Evolutionary conservation across 2,888 invertebrate genomes (phyloP).

Genomic region (Pachycephus smyrnensis): DNA sequence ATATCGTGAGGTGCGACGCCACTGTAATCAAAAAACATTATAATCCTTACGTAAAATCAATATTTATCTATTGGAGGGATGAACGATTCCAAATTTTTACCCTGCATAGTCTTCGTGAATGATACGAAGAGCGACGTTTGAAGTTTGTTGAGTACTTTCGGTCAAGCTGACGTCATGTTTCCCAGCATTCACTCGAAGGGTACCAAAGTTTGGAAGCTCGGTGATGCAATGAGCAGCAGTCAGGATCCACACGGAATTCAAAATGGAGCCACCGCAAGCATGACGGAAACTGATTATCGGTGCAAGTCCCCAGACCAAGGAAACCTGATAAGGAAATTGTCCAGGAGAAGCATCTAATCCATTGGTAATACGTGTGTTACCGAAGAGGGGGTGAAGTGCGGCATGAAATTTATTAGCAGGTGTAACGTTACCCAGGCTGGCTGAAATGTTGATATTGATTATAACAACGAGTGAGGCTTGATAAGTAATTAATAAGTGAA

Average conservation of each 20-base stretch:
- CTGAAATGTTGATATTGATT: too few species aligned
- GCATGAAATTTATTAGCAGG: too few species aligned
- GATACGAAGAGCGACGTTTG: conserved; percentile 48
- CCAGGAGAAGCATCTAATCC: conserved; percentile 59
- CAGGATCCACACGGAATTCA: conserved; percentile 61
- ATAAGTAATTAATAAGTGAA: too few species aligned
- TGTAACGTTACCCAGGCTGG: too few species aligned
- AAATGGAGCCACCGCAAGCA: conserved; percentile 67
- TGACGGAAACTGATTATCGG: conserved; percentile 55
- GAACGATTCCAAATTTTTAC: conserved; percentile 32
- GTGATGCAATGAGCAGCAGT: conserved; percentile 67
- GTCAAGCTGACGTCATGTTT: conserved; percentile 67
- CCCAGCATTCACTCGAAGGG: conserved; percentile 68
- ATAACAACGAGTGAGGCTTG: too few species aligned
- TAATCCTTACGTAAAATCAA: too few species aligned
- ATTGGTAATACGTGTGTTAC: conserved; percentile 42
- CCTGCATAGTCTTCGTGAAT: conserved; percentile 58
- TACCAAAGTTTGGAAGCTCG: conserved; percentile 51
- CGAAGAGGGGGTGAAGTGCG: too few species aligned
- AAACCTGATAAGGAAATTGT: conserved; percentile 66
- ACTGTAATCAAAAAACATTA: conserved; percentile 36
- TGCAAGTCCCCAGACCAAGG: conserved; percentile 57
- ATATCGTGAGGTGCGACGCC: conserved; percentile 74
- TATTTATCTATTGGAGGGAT: background rate
- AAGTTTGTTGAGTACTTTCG: conserved; percentile 60